Evolutionary conservation across 2,888 invertebrate genomes (phyloP).

Genomic region (Dichetophora obliterata): DNA sequence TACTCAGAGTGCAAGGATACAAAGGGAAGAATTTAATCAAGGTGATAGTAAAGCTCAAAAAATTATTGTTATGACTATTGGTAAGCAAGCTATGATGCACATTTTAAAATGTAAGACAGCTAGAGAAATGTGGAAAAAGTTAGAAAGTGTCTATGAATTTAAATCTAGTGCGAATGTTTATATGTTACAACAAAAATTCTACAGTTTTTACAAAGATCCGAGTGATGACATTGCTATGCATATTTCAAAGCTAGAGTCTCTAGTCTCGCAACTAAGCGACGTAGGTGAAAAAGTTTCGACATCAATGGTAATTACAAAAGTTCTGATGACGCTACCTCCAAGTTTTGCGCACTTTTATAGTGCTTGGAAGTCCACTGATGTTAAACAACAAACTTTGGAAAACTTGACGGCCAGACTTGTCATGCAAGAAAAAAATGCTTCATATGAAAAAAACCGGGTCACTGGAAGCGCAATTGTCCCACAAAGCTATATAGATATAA

Average conservation of each 20-base stretch:
- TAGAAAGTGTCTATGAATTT: slow-evolving; percentile 41
- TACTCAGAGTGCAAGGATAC: neutral
- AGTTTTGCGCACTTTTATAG: too few relatives aligned
- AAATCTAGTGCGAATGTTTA: slow-evolving; percentile 39
- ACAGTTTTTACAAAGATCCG: slow-evolving; percentile 44
- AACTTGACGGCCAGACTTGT: slow-evolving; percentile 31
- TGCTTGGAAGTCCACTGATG: too few relatives aligned
- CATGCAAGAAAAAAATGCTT: slow-evolving; percentile 46
- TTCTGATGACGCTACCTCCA: slow-evolving; percentile 36
- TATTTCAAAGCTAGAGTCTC: slow-evolving; percentile 43
- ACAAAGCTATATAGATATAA: neutral
- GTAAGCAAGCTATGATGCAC: slow-evolving; percentile 36
- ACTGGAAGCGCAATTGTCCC: slow-evolving; percentile 48
- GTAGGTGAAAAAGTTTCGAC: slow-evolving; percentile 44
- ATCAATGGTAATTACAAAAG: slow-evolving; percentile 48
- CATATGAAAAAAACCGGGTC: slow-evolving; percentile 46
- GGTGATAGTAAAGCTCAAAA: slow-evolving; percentile 42
- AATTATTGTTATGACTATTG: slow-evolving; percentile 41
- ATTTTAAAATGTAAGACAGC: slow-evolving; percentile 41
- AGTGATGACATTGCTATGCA: slow-evolving; percentile 46
- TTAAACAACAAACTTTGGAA: too few relatives aligned
- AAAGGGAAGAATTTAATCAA: slow-evolving; percentile 13
- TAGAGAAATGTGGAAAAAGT: slow-evolving; percentile 41
- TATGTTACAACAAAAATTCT: slow-evolving; percentile 49
- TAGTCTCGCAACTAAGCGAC: slow-evolving; percentile 43